These are phyloP conservation scores for Sinotaia quadrata DNA, from an alignment of 2,888 invertebrate species.

Conservation along the genomic window DNA sequence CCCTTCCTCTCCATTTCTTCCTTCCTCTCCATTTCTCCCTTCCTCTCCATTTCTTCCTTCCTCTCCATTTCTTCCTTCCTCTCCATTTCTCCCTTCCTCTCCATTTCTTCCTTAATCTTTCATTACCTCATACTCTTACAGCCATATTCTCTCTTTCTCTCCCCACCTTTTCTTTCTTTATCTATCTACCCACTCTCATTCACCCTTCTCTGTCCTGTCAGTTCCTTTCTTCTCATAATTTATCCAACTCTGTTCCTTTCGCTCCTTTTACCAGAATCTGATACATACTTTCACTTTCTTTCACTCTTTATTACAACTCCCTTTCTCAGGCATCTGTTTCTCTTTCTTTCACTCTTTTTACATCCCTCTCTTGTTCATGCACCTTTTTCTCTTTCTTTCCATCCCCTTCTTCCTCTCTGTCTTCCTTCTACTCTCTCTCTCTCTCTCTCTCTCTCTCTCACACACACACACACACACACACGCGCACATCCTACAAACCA, in stretches of 20 bases:
- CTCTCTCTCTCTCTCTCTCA: slow-evolving; percentile 5
- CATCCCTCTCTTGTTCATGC: not conserved
- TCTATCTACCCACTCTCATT: not conserved
- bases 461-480: not conserved
- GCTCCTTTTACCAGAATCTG: too few relatives aligned
- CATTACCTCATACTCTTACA: too few relatives aligned
- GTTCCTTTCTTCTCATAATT: not conserved
- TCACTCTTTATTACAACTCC: not conserved
- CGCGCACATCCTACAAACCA: not conserved
- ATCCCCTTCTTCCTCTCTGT: slow-evolving; percentile 7
- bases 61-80: not conserved
- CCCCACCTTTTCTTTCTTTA: not conserved
- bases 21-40: too few relatives aligned
- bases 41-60: too few relatives aligned
- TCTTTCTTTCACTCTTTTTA: not conserved
- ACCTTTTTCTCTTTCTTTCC: not conserved
- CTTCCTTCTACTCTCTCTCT: slow-evolving; percentile 5
- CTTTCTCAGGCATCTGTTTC: not conserved
- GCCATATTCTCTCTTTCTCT: not conserved
- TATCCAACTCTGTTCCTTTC: not conserved
- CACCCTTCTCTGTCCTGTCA: not conserved
- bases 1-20: not conserved
- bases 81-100: too few relatives aligned
- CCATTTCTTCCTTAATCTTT: too few relatives aligned
- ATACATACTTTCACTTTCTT: not conserved